Base-by-base conservation (phyloP, 2,888 invertebrate genomes). In the Orthosia cruda region DNA sequence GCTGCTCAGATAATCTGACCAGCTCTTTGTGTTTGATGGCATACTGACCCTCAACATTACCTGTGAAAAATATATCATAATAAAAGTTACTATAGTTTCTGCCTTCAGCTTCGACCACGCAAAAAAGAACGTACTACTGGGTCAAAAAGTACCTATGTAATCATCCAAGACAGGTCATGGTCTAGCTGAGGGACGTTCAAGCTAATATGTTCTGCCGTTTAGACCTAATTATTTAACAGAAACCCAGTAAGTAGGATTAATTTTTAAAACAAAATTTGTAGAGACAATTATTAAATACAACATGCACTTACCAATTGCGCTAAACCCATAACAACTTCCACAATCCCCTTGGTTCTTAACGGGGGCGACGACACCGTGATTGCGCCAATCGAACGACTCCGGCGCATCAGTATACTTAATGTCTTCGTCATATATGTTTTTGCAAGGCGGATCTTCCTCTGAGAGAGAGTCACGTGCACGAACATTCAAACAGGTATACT, bases 331-430 rank as follows among this genome's bases (percentile, higher is more conserved):
- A 94, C 98, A 99, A 55, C 98, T 98, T 47, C 98, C 98, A 91
- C 98, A 98, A 66, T 93, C 93, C 26, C 97, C 97, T 95, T 99
- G 98, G 94, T 98, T 97, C 91, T 98, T 99, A 23, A 99, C 97
- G 0, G 95, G 96, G 1, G 98, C 98, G 3, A 99, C 98, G 32
- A 98, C 98, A 11, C 98, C 98, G 57, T 97, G 91, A 3, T 94
- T 85, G 81, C 98, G 97, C 99, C 99, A 99, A 91, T 99, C 98
- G 3, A 88, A 86, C 1, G 75, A 66, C 4, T 87, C 85, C 0
- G 89, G 86, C 4, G 80, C 83, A 57, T 91, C 58, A 0, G n/a
- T 59, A 16, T 23, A 20, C 0, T 20, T 18, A 15, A 85, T 66
- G 40, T 84, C 72, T 2, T 26, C 0, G 18, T 80, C 83, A 49